Evolutionary conservation across 2,888 invertebrate genomes (phyloP).

Genomic region (Osmoderma eremita): DNA sequence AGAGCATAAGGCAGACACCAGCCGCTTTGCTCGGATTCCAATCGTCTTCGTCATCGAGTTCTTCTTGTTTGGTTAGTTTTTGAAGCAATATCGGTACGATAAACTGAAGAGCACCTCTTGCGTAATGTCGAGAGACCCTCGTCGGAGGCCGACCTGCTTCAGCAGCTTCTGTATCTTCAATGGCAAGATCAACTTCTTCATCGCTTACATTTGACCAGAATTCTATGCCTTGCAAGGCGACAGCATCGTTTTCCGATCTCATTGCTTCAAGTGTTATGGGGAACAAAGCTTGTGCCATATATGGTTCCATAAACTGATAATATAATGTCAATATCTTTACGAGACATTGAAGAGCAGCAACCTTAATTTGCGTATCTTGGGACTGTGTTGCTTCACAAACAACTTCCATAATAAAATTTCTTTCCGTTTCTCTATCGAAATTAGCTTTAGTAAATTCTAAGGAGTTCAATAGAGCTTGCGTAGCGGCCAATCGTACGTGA

Average conservation of each 20-base stretch:
- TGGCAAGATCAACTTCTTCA: slow-evolving; percentile 95
- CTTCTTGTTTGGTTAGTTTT: slow-evolving; percentile 95
- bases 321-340: slow-evolving; percentile 98
- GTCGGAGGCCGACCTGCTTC: slow-evolving; percentile 95
- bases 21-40: slow-evolving; percentile 99
- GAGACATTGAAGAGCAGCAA: slow-evolving; percentile 97
- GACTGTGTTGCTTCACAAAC: slow-evolving; percentile 99
- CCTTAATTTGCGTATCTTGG: slow-evolving; percentile 88
- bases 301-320: slow-evolving; percentile 99
- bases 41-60: slow-evolving; percentile 97
- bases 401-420: slow-evolving; percentile 98
- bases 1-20: slow-evolving; percentile 97
- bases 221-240: slow-evolving; percentile 98
- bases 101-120: slow-evolving; percentile 96
- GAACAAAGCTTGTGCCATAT: slow-evolving; percentile 98
- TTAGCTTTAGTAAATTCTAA: slow-evolving; percentile 98
- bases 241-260: slow-evolving; percentile 95
- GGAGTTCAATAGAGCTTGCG: slow-evolving; percentile 95
- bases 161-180: slow-evolving; percentile 93
- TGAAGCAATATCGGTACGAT: slow-evolving; percentile 94
- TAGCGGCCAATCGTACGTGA: slow-evolving; percentile 95
- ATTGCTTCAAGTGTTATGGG: slow-evolving; percentile 98
- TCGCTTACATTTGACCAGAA: slow-evolving; percentile 99
- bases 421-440: slow-evolving; percentile 96
- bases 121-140: slow-evolving; percentile 94